Percentiles rank a stretch among this genome's conserved stretches.
These are phyloP conservation scores for Prorops nasuta DNA, from an alignment of 1,140 invertebrate genomes.

Conservation along the genomic window DNA sequence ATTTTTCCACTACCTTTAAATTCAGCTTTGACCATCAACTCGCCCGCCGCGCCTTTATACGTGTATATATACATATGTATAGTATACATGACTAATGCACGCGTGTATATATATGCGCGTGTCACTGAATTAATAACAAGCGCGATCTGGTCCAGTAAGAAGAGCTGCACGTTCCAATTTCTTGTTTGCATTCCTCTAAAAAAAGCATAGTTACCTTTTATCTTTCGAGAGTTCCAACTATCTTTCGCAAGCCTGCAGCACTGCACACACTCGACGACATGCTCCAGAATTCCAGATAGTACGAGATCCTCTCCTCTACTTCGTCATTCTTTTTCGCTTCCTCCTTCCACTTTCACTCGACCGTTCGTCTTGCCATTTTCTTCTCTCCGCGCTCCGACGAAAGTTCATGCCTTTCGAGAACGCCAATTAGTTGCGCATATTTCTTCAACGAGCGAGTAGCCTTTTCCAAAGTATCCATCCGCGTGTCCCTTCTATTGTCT, in stretches of 20 bases:
- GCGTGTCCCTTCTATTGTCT: too few relatives aligned
- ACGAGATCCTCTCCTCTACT: conserved; percentile 14
- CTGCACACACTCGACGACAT: conserved; percentile 23
- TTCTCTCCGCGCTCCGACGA: conserved; percentile 11
- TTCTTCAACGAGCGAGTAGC: too few relatives aligned
- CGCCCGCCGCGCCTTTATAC: too few relatives aligned
- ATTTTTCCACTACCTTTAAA: too few relatives aligned
- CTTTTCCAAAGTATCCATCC: too few relatives aligned
- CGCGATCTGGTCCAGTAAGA: conserved; percentile 15
- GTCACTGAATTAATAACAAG: neutral
- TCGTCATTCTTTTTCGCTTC: neutral
- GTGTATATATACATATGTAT: too few relatives aligned
- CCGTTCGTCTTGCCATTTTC: neutral
- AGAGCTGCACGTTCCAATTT: conserved; percentile 27
- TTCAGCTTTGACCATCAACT: too few relatives aligned
- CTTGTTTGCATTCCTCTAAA: conserved; percentile 30
- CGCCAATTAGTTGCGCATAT: conserved; percentile 31
- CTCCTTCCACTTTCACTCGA: conserved; percentile 7
- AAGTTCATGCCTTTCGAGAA: conserved; percentile 28
- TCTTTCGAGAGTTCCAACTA: conserved; percentile 30
- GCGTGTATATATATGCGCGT: too few relatives aligned
- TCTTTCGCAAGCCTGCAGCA: conserved; percentile 31
- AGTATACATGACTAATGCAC: too few relatives aligned
- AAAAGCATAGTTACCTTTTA: conserved; percentile 30
- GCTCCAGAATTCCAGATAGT: conserved; percentile 34